A percentile compares a stretch with the other conserved stretches of the same genome.
These are phyloP conservation scores for Tauraco erythrolophus DNA, from an alignment of 2,113 vertebrate species.

Conservation along the genomic window DNA sequence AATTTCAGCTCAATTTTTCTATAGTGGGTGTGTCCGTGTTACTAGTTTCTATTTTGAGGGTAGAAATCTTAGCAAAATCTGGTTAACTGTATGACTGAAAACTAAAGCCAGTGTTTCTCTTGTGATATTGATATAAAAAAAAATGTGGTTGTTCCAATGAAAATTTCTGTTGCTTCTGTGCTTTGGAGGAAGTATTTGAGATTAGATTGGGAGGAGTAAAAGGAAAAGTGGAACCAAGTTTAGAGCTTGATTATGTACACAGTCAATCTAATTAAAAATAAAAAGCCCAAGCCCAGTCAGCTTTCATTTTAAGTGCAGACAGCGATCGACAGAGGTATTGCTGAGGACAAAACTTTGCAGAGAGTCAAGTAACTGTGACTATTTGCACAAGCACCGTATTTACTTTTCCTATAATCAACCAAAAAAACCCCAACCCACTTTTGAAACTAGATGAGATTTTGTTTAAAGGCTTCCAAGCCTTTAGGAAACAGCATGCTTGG, in stretches of 20 bases:
- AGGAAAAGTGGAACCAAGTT: not conserved
- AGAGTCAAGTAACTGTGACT: not conserved
- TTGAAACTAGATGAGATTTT: not conserved
- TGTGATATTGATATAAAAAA: not conserved
- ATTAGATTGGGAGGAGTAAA: not conserved
- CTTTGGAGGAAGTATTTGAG: not conserved
- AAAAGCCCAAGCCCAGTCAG: not conserved
- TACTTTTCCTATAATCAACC: not conserved
- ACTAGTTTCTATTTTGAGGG: not conserved
- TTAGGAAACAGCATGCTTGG: not conserved
- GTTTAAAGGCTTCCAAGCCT: not conserved
- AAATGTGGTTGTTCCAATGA: not conserved
- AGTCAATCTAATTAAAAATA: not conserved
- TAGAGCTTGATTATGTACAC: not conserved
- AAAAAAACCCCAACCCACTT: accelerated
- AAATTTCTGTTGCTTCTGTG: not conserved
- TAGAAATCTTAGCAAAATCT: not conserved
- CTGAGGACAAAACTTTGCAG: not conserved
- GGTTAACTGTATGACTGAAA: not conserved
- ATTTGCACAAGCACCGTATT: not conserved
- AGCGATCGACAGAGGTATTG: not conserved
- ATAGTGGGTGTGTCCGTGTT: no score
- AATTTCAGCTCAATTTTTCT: not conserved
- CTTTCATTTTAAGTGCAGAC: not conserved
- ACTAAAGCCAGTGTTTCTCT: not conserved